Base-by-base conservation (phyloP, 2,888 invertebrate genomes). In the Andricus curvator region DNA sequence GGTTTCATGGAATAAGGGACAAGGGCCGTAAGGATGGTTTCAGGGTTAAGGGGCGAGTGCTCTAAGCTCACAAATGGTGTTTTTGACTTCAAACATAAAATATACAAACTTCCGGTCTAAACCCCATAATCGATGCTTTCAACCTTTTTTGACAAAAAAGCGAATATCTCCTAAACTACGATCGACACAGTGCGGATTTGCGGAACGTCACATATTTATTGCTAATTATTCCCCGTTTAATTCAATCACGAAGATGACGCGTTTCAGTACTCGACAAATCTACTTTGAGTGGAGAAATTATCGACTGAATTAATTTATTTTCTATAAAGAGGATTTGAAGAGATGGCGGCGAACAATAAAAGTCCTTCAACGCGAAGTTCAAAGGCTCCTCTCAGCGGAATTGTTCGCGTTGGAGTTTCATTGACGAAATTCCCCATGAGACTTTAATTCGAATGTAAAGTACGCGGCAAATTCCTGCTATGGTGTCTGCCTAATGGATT, bases 401-500 rank as follows among this genome's bases (percentile, higher is more conserved):
- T 51, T 66, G 76, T 80, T 78, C 78, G 51, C 66, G 33, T 65
- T 77, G 62, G 17, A 37, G 65, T 78, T 78, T 77, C 81, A 80
- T 83, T 78, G 78, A 77, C 70, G 65, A 70, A 60, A 77, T 77
- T 65, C 81, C 79, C 51, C 66, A 29, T 65, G 44, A 33, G 62
- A 44, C 29, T 77, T 68, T 64, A 80, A 84, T 84, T 85, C 82
- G 84, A 70, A 84, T 84, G 84, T 79, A 84, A 85, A 84, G 80
- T 84, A 84, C 80, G 77, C 82, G 85, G 85, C 86, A 86, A 88
- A 86, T 86, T 86, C 81, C 85, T 86, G 86, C 82, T 86, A 86
- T 80, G 79, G 77, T 79, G 70, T 66, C 82, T 85, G 87, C 85
- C 86, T 88, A 89, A 88, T 89, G 88, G 89, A 88, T 88, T 86